Percentiles rank a stretch among this genome's conserved stretches.
phyloP scores from a whole-genome alignment of 2,113 vertebrate genomes.

The Oryzias woworae region DNA sequence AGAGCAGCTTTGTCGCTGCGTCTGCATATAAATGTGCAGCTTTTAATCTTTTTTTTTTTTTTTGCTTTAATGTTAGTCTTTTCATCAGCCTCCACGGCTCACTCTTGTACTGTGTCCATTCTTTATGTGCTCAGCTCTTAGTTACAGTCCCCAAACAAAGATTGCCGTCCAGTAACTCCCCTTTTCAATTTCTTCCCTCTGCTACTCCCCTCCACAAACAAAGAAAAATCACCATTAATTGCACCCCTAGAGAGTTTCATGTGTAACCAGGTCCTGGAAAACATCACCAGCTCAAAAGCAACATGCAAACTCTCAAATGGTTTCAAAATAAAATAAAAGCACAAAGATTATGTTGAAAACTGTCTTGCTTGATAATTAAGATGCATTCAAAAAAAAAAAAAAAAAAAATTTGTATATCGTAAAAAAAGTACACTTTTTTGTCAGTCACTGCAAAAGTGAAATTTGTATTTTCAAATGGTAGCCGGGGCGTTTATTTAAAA shows the following conservation, averaged over 20 bases:
- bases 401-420: too few species aligned
- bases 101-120: constrained; percentile 7
- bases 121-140: constrained; percentile 25
- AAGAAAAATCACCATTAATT: constrained; percentile 23
- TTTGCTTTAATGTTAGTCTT: constrained; percentile 17
- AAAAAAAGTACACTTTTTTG: too few species aligned
- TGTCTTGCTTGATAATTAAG: neutral
- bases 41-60: neutral
- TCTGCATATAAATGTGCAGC: neutral
- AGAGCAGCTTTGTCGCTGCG: constrained; percentile 18
- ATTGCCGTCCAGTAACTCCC: constrained; percentile 48
- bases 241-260: constrained; percentile 11
- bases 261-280: constrained; percentile 14
- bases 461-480: too few species aligned
- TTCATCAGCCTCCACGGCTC: constrained; percentile 12
- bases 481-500: too few species aligned
- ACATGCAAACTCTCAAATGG: too few species aligned
- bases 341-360: neutral
- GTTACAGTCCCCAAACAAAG: constrained; percentile 67
- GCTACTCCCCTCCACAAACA: constrained; percentile 16
- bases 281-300: neutral
- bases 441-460: too few species aligned
- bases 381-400: too few species aligned
- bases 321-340: too few species aligned
- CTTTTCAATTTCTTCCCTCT: constrained; percentile 10